These are phyloP conservation scores for Spongilla lacustris DNA, from an alignment of 37 sponge, comb jelly and placozoan species.

Conservation along the genomic window DNA sequence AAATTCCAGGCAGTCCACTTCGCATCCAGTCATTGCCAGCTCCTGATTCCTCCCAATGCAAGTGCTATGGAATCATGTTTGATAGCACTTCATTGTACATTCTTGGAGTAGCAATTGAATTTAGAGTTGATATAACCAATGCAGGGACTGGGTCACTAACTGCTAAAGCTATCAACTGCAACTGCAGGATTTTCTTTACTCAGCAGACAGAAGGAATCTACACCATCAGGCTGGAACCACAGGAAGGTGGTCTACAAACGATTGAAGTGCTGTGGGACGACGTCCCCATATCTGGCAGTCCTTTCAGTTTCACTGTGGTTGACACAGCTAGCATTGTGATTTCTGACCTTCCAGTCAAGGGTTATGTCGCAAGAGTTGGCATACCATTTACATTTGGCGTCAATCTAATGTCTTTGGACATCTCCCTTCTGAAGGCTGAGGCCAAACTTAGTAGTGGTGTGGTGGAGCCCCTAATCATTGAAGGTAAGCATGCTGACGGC, in stretches of 20 bases:
- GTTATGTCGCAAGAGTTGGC: constrained; percentile 21
- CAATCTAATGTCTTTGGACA: constrained; percentile 50
- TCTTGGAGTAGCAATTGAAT: constrained; percentile 72
- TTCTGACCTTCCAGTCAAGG: constrained; percentile 34
- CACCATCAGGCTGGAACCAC: constrained; percentile 64
- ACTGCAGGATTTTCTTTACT: neutral
- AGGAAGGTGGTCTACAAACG: constrained; percentile 64
- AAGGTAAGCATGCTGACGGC: constrained; percentile 9
- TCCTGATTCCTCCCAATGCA: constrained; percentile 73
- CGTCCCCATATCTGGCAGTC: constrained; percentile 74
- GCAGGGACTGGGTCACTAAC: constrained; percentile 70
- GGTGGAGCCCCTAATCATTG: neutral
- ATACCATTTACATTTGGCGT: constrained; percentile 44
- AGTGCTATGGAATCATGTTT: constrained; percentile 40
- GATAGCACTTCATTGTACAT: constrained; percentile 33
- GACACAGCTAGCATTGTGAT: constrained; percentile 57
- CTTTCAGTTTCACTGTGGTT: constrained; percentile 71
- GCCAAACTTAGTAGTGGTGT: constrained; percentile 29
- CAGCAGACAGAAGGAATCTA: constrained; percentile 35
- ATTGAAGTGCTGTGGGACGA: constrained; percentile 77
- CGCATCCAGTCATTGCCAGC: constrained; percentile 40
- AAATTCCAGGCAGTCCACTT: constrained; percentile 80
- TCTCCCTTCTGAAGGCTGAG: constrained; percentile 23
- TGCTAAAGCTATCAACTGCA: constrained; percentile 56
- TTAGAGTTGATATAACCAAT: constrained; percentile 69